phyloP scores from a whole-genome alignment of 2,888 invertebrate species.

The Amiota mariae region DNA sequence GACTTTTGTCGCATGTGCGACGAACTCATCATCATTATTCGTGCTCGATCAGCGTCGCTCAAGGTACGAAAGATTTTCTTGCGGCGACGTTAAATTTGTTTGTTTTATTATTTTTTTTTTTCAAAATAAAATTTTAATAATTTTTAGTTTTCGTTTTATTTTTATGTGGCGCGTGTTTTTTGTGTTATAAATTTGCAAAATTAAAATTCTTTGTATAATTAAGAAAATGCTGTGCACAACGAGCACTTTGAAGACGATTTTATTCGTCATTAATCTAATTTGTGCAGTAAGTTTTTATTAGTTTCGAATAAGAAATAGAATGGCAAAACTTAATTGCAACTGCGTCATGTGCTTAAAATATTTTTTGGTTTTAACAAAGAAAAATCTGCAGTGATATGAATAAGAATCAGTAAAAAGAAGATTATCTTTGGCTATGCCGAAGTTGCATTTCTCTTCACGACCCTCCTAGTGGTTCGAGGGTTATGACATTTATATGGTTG shows the following conservation, averaged over 20 bases:
- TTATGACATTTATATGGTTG: too few relatives aligned
- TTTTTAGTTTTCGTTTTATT: conserved; percentile 1
- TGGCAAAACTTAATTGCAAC: not conserved
- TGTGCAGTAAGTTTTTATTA: conserved; percentile 54
- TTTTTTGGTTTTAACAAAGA: not conserved
- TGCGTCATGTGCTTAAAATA: conserved; percentile 36
- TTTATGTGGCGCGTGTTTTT: not conserved
- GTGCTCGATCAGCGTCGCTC: conserved; percentile 55
- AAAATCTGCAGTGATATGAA: too few relatives aligned
- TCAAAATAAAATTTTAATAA: not conserved
- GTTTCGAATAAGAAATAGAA: not conserved
- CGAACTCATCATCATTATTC: conserved; percentile 40
- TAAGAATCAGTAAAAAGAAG: too few relatives aligned
- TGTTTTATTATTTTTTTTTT: not conserved
- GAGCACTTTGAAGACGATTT: conserved; percentile 53
- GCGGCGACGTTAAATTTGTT: conserved; percentile 3
- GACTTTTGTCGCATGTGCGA: conserved; percentile 31
- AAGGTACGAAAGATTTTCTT: conserved; percentile 48
- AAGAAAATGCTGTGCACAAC: conserved; percentile 58
- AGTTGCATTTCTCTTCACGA: too few relatives aligned
- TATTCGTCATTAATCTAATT: conserved; percentile 58
- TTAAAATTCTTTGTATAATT: not conserved
- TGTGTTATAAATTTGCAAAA: conserved; percentile 2
- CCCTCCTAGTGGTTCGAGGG: too few relatives aligned
- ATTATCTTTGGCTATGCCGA: too few relatives aligned